Percentiles rank a stretch among this genome's conserved stretches.
Evolutionary conservation across 2,888 invertebrate species (phyloP).

Genomic region (Tachina fera): DNA sequence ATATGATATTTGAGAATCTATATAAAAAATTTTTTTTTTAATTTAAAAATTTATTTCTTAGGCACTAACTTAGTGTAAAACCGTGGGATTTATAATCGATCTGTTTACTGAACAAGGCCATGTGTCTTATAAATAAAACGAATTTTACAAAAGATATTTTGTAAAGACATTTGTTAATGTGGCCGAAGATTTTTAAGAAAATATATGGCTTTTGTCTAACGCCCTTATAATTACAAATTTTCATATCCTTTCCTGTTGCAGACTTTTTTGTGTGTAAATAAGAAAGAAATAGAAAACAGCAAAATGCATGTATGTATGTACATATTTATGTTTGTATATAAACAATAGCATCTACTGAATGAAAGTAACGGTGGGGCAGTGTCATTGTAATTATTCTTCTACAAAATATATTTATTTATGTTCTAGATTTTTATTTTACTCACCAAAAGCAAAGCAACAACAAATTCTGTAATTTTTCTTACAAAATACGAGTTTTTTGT

Average conservation of each 20-base stretch:
- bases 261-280: background rate
- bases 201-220: constrained; percentile 51
- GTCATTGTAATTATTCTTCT: constrained; percentile 12
- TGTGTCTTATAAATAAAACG: no score
- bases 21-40: no score
- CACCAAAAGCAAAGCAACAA: no score
- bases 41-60: no score
- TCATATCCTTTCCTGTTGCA: constrained; percentile 31
- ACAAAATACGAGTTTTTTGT: background rate
- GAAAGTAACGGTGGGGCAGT: background rate
- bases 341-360: background rate
- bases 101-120: no score
- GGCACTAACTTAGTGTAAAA: no score
- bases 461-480: constrained; percentile 37
- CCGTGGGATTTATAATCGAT: no score
- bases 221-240: constrained; percentile 57
- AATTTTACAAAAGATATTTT: background rate
- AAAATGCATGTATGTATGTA: background rate
- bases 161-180: background rate
- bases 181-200: constrained; percentile 2
- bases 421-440: no score
- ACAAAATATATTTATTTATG: no score
- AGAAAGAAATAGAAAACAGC: constrained; percentile 21
- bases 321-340: no score
- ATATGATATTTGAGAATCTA: no score